Conservation (phyloP, 2,888 invertebrate genomes). For the Oscheius sp. region DNA sequence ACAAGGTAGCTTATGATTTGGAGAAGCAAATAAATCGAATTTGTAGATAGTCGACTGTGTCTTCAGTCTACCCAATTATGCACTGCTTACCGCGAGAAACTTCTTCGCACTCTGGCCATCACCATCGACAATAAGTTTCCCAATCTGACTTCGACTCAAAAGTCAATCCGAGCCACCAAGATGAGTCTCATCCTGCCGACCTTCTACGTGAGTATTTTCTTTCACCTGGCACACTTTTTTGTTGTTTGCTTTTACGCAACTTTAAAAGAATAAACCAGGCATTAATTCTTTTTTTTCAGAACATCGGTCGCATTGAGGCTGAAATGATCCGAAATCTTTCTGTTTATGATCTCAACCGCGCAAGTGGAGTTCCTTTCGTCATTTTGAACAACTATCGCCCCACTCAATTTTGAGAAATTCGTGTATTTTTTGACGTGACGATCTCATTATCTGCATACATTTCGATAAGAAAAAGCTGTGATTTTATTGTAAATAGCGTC, state of each 20-base stretch:
- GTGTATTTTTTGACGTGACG: not conserved
- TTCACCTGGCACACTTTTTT: not conserved
- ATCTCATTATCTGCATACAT: not conserved
- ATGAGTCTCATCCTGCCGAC: constrained; percentile 53
- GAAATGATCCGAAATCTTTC: constrained; percentile 48
- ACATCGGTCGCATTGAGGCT: constrained; percentile 52
- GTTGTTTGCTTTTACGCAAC: not conserved
- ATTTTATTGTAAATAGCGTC: not conserved
- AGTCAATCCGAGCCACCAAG: constrained; percentile 42
- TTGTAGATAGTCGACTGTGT: constrained; percentile 11
- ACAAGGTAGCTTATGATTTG: constrained; percentile 34
- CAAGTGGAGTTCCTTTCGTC: constrained; percentile 51
- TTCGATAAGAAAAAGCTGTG: not conserved
- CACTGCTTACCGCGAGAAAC: constrained; percentile 38
- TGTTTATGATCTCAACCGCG: constrained; percentile 43
- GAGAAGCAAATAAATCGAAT: not conserved
- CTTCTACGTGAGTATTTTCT: constrained; percentile 44
- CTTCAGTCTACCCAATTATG: constrained; percentile 28
- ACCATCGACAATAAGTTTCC: constrained; percentile 48
- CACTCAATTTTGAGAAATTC: not conserved
- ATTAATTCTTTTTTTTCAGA: constrained; percentile 39
- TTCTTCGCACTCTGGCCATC: constrained; percentile 38
- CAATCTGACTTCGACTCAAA: constrained; percentile 38
- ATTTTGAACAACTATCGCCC: constrained; percentile 30
- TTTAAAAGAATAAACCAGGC: not conserved